Evolutionary conservation across 35 echinoderm and acorn worm genomes (phyloP).

Genomic region (Patiria miniata): DNA sequence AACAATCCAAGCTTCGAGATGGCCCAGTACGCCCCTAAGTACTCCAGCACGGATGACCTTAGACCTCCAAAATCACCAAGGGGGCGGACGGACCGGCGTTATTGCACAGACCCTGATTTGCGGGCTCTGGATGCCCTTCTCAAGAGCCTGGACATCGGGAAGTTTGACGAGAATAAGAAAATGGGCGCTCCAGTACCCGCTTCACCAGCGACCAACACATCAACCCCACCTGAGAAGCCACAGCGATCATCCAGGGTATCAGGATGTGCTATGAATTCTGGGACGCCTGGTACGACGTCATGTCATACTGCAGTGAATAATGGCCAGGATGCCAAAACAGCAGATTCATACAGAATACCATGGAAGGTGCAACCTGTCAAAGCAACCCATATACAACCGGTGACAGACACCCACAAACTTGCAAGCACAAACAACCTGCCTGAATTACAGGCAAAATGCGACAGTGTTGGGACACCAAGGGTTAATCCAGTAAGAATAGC

Average conservation of each 20-base stretch:
- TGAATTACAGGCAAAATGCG: background rate
- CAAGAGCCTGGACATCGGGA: background rate
- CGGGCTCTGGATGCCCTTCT: background rate
- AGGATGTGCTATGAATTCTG: background rate
- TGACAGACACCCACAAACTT: slow-evolving; percentile 8
- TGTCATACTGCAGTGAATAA: background rate
- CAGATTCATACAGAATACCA: background rate
- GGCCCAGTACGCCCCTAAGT: slow-evolving; percentile 55
- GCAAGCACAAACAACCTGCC: background rate
- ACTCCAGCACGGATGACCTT: slow-evolving; percentile 51
- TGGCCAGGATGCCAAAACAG: background rate
- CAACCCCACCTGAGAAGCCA: background rate
- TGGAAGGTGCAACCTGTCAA: slow-evolving; percentile 6
- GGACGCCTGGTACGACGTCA: background rate
- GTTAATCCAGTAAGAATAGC: background rate
- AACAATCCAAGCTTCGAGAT: slow-evolving; percentile 76
- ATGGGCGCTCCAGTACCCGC: background rate
- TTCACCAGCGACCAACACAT: background rate
- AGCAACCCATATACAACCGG: background rate
- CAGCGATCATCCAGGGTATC: background rate
- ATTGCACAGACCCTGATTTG: background rate
- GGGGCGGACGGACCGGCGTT: background rate
- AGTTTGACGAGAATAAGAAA: background rate
- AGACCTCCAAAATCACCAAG: slow-evolving; percentile 33
- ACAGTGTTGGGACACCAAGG: background rate